Conservation (phyloP, 2,113 vertebrate species). For the Zosterops hypoxanthus region DNA sequence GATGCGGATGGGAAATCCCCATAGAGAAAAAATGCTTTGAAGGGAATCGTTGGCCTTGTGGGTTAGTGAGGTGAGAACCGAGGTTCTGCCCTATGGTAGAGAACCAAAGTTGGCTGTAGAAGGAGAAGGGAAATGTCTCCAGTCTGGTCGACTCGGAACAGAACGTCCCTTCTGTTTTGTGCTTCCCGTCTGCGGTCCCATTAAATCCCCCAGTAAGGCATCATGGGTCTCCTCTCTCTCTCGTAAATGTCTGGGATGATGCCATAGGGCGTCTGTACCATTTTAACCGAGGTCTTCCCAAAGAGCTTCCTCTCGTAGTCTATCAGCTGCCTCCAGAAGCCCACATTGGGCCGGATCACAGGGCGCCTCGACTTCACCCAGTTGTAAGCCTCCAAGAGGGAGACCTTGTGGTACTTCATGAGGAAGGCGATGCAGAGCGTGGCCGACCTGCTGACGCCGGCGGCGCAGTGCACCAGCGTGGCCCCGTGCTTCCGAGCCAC, state of each 20-base stretch:
- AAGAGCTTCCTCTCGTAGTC: slow-evolving; percentile 97
- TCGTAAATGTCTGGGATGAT: slow-evolving; percentile 92
- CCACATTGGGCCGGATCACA: slow-evolving; percentile 92
- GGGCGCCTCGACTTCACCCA: slow-evolving; percentile 95
- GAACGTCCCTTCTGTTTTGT: background rate
- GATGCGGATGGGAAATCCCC: slow-evolving; percentile 18
- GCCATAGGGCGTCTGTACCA: slow-evolving; percentile 95
- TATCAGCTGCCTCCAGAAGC: slow-evolving; percentile 97
- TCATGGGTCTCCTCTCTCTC: slow-evolving; percentile 89
- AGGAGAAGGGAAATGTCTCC: slow-evolving; percentile 34
- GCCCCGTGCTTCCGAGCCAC: slow-evolving; percentile 92
- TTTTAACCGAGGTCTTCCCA: slow-evolving; percentile 93
- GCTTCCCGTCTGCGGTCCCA: slow-evolving; percentile 22
- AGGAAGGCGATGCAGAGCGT: slow-evolving; percentile 96
- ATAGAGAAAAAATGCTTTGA: slow-evolving; percentile 23
- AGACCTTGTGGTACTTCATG: slow-evolving; percentile 95
- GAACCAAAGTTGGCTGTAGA: slow-evolving; percentile 34
- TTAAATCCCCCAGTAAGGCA: slow-evolving; percentile 94
- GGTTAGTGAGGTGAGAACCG: slow-evolving; percentile 58
- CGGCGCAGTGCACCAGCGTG: slow-evolving; percentile 92
- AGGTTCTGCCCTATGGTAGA: slow-evolving; percentile 52
- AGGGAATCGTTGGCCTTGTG: slow-evolving; percentile 48
- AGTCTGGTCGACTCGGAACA: background rate
- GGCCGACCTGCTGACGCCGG: slow-evolving; percentile 93
- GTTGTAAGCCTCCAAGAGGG: slow-evolving; percentile 91